Conservation (phyloP, 2,888 invertebrate genomes). For the Tetrapedia diversipes region DNA sequence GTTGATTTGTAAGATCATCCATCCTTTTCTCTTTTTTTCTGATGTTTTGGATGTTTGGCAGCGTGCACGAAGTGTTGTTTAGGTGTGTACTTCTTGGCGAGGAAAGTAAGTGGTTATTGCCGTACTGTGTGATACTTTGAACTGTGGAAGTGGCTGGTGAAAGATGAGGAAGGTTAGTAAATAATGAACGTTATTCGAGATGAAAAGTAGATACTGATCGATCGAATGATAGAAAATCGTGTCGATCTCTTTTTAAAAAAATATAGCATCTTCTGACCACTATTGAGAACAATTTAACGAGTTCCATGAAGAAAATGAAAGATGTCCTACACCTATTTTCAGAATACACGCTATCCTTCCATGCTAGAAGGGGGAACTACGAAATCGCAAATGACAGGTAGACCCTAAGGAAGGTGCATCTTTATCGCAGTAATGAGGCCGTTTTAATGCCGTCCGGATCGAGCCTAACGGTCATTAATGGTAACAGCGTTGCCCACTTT, state of each 20-base stretch:
- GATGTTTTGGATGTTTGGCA: not conserved
- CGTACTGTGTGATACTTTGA: too few species aligned
- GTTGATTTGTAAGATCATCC: not conserved
- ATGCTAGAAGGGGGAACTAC: not conserved
- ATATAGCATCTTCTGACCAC: constrained; percentile 16
- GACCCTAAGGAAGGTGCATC: constrained; percentile 27
- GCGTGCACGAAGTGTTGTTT: too few species aligned
- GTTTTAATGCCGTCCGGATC: constrained; percentile 40
- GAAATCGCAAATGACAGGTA: constrained; percentile 38
- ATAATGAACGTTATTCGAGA: too few species aligned
- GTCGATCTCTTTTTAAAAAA: constrained; percentile 5
- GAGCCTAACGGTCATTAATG: constrained; percentile 54
- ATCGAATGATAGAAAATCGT: constrained; percentile 12
- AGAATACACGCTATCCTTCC: not conserved
- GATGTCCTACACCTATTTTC: not conserved
- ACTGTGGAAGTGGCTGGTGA: too few species aligned
- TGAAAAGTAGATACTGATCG: too few species aligned
- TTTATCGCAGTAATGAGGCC: constrained; percentile 48
- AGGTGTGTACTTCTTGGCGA: too few species aligned
- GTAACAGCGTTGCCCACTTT: constrained; percentile 52
- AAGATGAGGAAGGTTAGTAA: too few species aligned
- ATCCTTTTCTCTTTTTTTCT: too few species aligned
- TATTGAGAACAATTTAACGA: not conserved
- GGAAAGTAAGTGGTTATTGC: too few species aligned
- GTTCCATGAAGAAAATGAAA: not conserved